Evolutionary conservation across 2,888 invertebrate species (phyloP), one percentile per base, ranked within the genome.

Genomic region (Meghimatium bilineatum): DNA sequence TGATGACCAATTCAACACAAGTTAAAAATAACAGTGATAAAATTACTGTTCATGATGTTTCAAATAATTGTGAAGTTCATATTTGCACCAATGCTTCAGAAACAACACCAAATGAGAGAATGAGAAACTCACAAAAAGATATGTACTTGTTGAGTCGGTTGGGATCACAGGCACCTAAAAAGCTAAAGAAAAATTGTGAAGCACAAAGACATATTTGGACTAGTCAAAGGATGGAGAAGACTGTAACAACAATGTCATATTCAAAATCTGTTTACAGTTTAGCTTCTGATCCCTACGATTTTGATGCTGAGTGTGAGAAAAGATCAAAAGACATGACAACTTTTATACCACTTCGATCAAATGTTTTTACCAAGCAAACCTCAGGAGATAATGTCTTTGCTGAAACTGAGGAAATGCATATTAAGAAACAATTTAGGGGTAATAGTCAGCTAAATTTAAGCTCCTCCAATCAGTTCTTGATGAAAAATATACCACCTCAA

Each of bases 201-300:
- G 20, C 60, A 38, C 38, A 44, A 63, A 34, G 36, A 36, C 79
- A 71, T 14, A 34, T 78, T 63, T 83, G 83, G 75, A 78, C 72
- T 17, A 82, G 38, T 10, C 76, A 76, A 26, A 49, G 60, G 44
- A 67, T 82, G 38, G 69, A 83, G 63, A 69, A 60, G 49, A 83
- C 83, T 23, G 60, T 83, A 3, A 83, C 83, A 71, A 82, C 76
- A 32, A 82, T 38, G 56, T 76, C 83, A 0, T 83, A 72, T 38
- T 71, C 83, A 20, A 72, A 63, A 29, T 60, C 71, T 38, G 26
- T 72, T 12, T 56, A 71, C 34, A 71, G 44, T 26, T 52, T 52
- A 17, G 32, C 82, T 34, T 84, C 86, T 85, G 90, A 90, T 86
- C 90, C 90, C 52, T 90, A 89, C 87, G 88, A 89, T 72, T 90